phyloP scores from a whole-genome alignment of 2,113 vertebrate species.

The Oryzias celebensis region DNA sequence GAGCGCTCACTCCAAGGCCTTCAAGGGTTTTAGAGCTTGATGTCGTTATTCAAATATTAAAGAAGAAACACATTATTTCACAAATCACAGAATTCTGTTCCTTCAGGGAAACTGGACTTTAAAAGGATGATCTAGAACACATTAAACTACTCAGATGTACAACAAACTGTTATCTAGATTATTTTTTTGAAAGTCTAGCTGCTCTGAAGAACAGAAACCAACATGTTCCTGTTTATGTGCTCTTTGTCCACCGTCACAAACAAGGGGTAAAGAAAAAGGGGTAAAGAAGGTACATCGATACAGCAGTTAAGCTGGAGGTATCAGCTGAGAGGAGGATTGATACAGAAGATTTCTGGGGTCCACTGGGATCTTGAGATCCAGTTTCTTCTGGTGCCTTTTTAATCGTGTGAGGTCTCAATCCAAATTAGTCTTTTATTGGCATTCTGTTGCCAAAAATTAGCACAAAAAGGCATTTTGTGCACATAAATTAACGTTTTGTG shows the following conservation, averaged over 20 bases:
- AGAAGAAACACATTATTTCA: neutral
- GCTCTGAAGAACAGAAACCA: too few relatives aligned
- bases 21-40: conserved; percentile 36
- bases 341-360: conserved; percentile 51
- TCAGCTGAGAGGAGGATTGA: conserved; percentile 52
- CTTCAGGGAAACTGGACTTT: too few relatives aligned
- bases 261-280: too few relatives aligned
- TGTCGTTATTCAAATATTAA: conserved; percentile 34
- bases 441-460: too few relatives aligned
- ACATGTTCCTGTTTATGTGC: conserved; percentile 9
- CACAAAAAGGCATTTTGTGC: too few relatives aligned
- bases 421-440: conserved; percentile 16
- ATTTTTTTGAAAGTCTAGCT: too few relatives aligned
- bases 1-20: conserved; percentile 49
- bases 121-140: too few relatives aligned
- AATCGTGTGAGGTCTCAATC: conserved; percentile 38
- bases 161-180: too few relatives aligned
- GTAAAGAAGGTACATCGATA: conserved; percentile 30
- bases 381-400: conserved; percentile 54
- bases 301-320: conserved; percentile 32
- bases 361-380: conserved; percentile 41
- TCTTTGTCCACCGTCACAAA: conserved; percentile 63
- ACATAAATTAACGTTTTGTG: too few relatives aligned
- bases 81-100: neutral
- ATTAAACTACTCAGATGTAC: too few relatives aligned